These are phyloP conservation scores for Arion vulgaris DNA, from an alignment of 1,140 invertebrate genomes.

Conservation along the genomic window DNA sequence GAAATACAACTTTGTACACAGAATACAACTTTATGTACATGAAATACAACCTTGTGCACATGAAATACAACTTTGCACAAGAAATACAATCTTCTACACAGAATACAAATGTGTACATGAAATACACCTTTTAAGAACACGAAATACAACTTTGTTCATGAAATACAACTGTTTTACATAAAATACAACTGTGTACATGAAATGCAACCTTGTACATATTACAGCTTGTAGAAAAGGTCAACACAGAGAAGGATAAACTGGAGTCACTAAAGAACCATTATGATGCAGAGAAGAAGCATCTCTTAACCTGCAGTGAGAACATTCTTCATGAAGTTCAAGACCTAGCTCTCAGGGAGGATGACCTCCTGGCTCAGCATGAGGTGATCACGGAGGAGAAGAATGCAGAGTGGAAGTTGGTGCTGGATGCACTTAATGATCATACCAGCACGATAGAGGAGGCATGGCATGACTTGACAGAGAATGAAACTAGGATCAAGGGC, in stretches of 20 bases:
- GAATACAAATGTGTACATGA: too few relatives aligned
- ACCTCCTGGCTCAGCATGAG: constrained; percentile 40
- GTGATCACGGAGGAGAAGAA: constrained; percentile 47
- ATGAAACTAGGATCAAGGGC: constrained; percentile 49
- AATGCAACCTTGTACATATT: too few relatives aligned
- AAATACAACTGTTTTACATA: too few relatives aligned
- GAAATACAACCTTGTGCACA: too few relatives aligned
- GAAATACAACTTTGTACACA: too few relatives aligned
- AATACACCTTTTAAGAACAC: too few relatives aligned
- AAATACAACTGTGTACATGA: too few relatives aligned
- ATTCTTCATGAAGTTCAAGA: constrained; percentile 48
- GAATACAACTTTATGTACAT: too few relatives aligned
- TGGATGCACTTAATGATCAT: constrained; percentile 54
- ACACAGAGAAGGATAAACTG: constrained; percentile 38
- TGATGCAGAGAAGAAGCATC: constrained; percentile 28
- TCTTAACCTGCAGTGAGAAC: constrained; percentile 45
- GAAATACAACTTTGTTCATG: too few relatives aligned
- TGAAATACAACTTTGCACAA: too few relatives aligned
- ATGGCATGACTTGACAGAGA: constrained; percentile 60
- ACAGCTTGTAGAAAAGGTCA: constrained; percentile 24
- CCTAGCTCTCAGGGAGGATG: constrained; percentile 42
- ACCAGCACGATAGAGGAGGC: constrained; percentile 61
- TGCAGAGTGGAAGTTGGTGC: constrained; percentile 48
- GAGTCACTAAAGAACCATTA: constrained; percentile 43
- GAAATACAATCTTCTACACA: too few relatives aligned